Evolutionary conservation across 1,140 invertebrate species (phyloP).

Genomic region (Aleiodes sp.): DNA sequence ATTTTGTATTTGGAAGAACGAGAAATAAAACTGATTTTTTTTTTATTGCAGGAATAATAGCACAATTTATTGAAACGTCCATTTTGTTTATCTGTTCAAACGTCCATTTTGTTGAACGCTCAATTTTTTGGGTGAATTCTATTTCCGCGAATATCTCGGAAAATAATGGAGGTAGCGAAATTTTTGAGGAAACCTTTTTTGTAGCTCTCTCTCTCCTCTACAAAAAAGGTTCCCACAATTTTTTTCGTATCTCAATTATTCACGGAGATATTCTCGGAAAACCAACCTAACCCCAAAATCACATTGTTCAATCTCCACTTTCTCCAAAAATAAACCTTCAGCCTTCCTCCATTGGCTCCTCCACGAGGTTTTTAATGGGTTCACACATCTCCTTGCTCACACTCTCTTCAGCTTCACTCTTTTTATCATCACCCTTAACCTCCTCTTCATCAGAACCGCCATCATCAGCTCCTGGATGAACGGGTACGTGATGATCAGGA

Average conservation of each 20-base stretch:
- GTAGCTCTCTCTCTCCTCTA: too few relatives aligned
- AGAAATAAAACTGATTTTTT: not conserved
- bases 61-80: too few relatives aligned
- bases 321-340: not conserved
- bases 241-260: too few relatives aligned
- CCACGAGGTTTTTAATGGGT: not conserved
- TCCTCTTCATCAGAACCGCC: constrained; percentile 66
- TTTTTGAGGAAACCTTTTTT: too few relatives aligned
- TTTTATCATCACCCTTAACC: constrained; percentile 27
- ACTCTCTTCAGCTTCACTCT: not conserved
- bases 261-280: too few relatives aligned
- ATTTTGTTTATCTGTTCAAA: too few relatives aligned
- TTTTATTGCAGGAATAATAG: too few relatives aligned
- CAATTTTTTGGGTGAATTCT: too few relatives aligned
- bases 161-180: too few relatives aligned
- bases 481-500: constrained; percentile 61
- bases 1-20: not conserved
- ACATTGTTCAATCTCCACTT: not conserved
- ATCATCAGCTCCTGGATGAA: constrained; percentile 69
- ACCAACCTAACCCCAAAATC: not conserved
- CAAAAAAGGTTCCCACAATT: too few relatives aligned
- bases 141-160: too few relatives aligned
- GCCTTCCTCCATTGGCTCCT: constrained; percentile 18
- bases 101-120: too few relatives aligned
- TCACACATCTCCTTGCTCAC: not conserved